These are phyloP conservation scores for Lepidocolaptes lacrymiger DNA, from an alignment of 2,797 vertebrate species.

Conservation along the genomic window DNA sequence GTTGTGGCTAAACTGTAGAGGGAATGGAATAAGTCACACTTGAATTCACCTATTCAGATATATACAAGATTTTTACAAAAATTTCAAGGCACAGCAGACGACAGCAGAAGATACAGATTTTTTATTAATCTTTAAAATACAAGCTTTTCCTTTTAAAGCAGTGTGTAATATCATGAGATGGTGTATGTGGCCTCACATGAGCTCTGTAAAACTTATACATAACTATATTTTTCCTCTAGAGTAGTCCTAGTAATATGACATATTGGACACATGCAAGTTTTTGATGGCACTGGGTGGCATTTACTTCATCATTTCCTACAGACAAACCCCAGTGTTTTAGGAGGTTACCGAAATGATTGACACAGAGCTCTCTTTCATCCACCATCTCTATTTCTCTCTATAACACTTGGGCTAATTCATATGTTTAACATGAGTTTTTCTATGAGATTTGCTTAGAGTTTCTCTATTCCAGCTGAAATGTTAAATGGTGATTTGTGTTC, in stretches of 20 bases:
- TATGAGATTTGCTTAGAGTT: not conserved
- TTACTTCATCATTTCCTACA: not conserved
- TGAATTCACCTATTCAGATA: not conserved
- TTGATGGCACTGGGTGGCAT: not conserved
- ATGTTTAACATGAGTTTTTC: not conserved
- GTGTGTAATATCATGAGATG: not conserved
- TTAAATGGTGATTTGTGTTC: not conserved
- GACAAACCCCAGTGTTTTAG: not conserved
- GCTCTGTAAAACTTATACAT: not conserved
- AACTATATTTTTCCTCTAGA: not conserved
- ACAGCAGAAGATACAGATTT: not conserved
- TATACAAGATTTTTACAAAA: not conserved
- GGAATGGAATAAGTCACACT: not conserved
- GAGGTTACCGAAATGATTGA: not conserved
- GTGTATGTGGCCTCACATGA: not conserved
- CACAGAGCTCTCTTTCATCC: not conserved
- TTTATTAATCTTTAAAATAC: not conserved
- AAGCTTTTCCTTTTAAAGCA: not conserved
- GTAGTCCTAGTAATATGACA: not conserved
- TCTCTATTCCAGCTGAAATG: not conserved
- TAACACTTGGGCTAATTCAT: not conserved
- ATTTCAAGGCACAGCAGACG: not conserved
- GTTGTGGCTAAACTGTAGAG: not conserved
- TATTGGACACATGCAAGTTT: not conserved
- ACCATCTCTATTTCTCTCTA: not conserved